Evolutionary conservation across 2,888 invertebrate species (phyloP), one percentile per base, ranked within the genome.

Genomic region (Electrophaes corylata): DNA sequence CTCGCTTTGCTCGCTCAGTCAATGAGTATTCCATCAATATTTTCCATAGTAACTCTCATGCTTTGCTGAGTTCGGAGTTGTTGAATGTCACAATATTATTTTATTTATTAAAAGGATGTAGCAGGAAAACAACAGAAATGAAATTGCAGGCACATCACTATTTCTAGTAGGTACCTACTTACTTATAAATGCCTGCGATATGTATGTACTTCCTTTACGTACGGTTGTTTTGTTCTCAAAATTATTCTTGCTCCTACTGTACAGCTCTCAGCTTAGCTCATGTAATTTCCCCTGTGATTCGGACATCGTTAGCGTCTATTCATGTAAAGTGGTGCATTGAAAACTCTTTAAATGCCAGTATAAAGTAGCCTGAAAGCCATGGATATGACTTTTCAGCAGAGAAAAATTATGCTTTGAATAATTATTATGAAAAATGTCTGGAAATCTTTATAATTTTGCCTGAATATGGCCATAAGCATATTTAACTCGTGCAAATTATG

Each of bases 221-320:
- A 6, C 33, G n/a, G 31, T 35, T 37, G 37, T 37, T 44, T 55
- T 48, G 47, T 60, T 37, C 43, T 46, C 29, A 29, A 31, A 60
- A 60, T 55, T 43, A 60, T 60, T 55, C 51, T 47, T 41, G 46
- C 48, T 62, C 33, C 18, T 39, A 35, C 35, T 70, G 70, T 64
- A 49, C 49, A 60, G 52, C 48, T 62, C 69, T 68, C 67, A 65
- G 61, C 44, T 60, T 74, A 73, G 73, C 72, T 76, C 73, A 73
- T 73, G 78, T 84, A 83, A 84, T 86, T 81, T 85, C 81, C 83
- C 81, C 61, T 60, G 77, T 72, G 80, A 81, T 81, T 85, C 71
- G 79, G 78, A 79, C 81, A 70, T 88, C 86, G 85, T 88, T 88
- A 86, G 71, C 76, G 71, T 72, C 81, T 76, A 86, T 89, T 88